phyloP scores from a whole-genome alignment of 2,113 vertebrate species.

The Atherinomorus stipes region DNA sequence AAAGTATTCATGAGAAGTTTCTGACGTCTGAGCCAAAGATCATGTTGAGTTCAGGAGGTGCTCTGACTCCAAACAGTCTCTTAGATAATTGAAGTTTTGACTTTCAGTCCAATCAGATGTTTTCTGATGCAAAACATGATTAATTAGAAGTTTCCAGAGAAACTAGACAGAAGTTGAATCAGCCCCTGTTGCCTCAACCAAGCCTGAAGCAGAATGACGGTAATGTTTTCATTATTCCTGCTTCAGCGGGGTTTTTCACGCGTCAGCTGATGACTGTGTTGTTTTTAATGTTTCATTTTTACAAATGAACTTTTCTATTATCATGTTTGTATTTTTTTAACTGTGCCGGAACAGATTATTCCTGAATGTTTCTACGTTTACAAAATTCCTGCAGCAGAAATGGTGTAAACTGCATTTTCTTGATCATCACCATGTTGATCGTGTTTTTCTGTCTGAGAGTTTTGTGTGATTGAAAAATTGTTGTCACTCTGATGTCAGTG shows the following conservation, averaged over 20 bases:
- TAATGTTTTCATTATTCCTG: not conserved
- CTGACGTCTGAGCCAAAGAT: no score
- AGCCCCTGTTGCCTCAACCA: no score
- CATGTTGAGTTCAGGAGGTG: no score
- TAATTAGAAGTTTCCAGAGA: no score
- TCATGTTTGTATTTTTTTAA: not conserved
- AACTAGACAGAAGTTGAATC: no score
- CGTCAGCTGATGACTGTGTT: not conserved
- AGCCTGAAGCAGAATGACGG: no score
- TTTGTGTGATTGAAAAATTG: not conserved
- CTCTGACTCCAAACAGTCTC: no score
- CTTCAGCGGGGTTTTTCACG: not conserved
- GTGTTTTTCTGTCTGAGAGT: not conserved
- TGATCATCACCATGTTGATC: not conserved
- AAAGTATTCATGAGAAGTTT: no score
- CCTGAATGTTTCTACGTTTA: not conserved
- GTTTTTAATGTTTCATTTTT: not conserved
- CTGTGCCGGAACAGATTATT: not conserved
- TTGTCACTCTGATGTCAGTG: not conserved
- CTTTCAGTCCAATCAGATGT: no score
- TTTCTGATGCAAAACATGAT: no score
- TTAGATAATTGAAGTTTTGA: no score
- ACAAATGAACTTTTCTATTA: not conserved
- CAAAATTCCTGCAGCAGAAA: not conserved
- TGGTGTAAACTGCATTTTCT: not conserved